These are phyloP conservation scores for Percopsis omiscomaycus DNA, from an alignment of 2,797 vertebrate species.

Conservation along the genomic window DNA sequence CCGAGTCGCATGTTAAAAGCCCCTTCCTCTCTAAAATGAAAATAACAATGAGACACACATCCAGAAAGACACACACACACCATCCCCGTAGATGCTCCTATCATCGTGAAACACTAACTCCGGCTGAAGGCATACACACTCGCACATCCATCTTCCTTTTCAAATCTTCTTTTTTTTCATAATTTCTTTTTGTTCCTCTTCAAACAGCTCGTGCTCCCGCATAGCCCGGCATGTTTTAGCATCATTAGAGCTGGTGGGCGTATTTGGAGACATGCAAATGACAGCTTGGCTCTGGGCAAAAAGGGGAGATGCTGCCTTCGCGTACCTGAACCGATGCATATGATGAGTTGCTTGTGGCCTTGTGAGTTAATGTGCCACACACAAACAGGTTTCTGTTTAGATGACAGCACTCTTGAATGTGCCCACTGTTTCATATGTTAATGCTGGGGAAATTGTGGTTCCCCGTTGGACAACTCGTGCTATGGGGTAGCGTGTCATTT, in stretches of 20 bases:
- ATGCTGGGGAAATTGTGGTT: constrained; percentile 9
- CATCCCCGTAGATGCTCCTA: constrained; percentile 16
- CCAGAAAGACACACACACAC: constrained; percentile 1
- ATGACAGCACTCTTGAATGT: constrained; percentile 29
- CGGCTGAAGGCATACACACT: constrained; percentile 55
- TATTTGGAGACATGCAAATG: constrained; percentile 69
- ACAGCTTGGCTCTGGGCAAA: constrained; percentile 66
- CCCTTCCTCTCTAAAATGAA: constrained; percentile 58
- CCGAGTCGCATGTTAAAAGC: constrained; percentile 68
- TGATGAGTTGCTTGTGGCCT: constrained; percentile 42
- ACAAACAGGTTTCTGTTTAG: constrained; percentile 39
- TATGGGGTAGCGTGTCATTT: too few relatives aligned
- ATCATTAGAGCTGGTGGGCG: constrained; percentile 74
- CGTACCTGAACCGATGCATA: constrained; percentile 54
- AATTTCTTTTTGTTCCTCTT: constrained; percentile 41
- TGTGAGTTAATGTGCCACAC: constrained; percentile 50
- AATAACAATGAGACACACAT: constrained; percentile 42
- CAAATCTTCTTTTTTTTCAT: constrained; percentile 48
- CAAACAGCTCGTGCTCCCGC: constrained; percentile 61
- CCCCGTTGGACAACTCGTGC: too few relatives aligned
- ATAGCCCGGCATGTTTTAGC: constrained; percentile 66
- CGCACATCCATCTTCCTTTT: constrained; percentile 55
- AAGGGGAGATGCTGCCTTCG: constrained; percentile 42
- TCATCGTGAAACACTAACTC: constrained; percentile 42
- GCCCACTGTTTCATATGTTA: constrained; percentile 49